phyloP scores from a whole-genome alignment of 2,113 vertebrate genomes.

The Actinemys pallida region DNA sequence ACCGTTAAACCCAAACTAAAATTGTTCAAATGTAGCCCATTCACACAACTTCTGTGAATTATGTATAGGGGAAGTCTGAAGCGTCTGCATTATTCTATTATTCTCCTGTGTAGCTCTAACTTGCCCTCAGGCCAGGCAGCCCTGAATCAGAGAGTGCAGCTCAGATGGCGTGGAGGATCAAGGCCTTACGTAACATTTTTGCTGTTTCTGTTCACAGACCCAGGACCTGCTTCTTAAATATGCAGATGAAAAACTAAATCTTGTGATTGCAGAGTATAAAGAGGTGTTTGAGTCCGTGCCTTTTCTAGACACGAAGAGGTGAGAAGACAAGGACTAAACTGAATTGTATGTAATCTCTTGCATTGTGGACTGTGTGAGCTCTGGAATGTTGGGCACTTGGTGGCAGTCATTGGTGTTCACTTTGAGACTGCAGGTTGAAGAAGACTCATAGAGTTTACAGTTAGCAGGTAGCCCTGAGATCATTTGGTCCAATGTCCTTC shows the following conservation, averaged over 20 bases:
- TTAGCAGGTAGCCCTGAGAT: neutral
- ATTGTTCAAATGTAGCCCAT: neutral
- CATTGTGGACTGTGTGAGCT: neutral
- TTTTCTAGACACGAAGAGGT: slow-evolving; percentile 86
- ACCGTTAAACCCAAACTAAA: neutral
- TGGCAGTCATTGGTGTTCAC: neutral
- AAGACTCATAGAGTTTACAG: neutral
- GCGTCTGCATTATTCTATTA: too few species aligned
- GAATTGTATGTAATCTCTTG: neutral
- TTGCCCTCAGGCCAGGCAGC: neutral
- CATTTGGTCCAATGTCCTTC: neutral
- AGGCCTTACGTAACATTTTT: neutral
- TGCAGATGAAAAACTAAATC: neutral
- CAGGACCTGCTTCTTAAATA: slow-evolving; percentile 6
- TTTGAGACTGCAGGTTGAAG: neutral
- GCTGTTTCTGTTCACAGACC: neutral
- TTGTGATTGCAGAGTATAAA: slow-evolving; percentile 42
- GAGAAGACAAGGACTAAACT: slow-evolving; percentile 45
- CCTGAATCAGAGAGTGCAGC: neutral
- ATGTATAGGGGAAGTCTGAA: too few species aligned
- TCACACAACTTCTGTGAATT: too few species aligned
- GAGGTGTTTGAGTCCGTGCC: slow-evolving; percentile 78
- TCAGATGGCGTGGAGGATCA: neutral
- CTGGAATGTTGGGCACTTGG: too few species aligned
- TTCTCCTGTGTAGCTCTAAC: neutral